Evolutionary conservation across 2,113 vertebrate genomes (phyloP).

Genomic region (Malurus alboscapulatus): DNA sequence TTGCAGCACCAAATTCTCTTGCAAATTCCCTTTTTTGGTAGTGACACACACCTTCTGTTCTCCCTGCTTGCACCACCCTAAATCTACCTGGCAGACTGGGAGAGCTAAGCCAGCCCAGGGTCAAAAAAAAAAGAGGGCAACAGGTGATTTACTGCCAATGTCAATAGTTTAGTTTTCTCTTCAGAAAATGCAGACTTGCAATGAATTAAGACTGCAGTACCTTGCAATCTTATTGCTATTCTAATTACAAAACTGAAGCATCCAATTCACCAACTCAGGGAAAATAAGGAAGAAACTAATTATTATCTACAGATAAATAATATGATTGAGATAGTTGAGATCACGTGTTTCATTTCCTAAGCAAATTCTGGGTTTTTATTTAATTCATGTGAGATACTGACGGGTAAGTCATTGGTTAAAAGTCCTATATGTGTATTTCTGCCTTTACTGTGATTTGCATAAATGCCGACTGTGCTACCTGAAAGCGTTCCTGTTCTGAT

Average conservation of each 20-base stretch:
- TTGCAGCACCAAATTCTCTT: not conserved
- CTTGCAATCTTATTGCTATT: not conserved
- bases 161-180: not conserved
- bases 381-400: not conserved
- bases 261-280: not conserved
- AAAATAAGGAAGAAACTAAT: not conserved
- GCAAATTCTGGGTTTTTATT: not conserved
- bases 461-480: constrained; percentile 77
- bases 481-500: constrained; percentile 79
- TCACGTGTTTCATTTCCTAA: not conserved
- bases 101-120: not conserved
- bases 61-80: not conserved
- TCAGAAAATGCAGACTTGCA: not conserved
- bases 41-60: not conserved
- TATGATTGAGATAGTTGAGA: not conserved
- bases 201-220: not conserved
- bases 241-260: not conserved
- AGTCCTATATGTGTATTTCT: not conserved
- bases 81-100: not conserved
- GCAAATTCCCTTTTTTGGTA: not conserved
- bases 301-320: not conserved
- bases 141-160: not conserved
- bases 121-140: not conserved
- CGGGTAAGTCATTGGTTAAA: constrained; percentile 50
- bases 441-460: constrained; percentile 67